Evolutionary conservation across 35 echinoderm and acorn worm genomes (phyloP).

Genomic region (Antedon bifida): DNA sequence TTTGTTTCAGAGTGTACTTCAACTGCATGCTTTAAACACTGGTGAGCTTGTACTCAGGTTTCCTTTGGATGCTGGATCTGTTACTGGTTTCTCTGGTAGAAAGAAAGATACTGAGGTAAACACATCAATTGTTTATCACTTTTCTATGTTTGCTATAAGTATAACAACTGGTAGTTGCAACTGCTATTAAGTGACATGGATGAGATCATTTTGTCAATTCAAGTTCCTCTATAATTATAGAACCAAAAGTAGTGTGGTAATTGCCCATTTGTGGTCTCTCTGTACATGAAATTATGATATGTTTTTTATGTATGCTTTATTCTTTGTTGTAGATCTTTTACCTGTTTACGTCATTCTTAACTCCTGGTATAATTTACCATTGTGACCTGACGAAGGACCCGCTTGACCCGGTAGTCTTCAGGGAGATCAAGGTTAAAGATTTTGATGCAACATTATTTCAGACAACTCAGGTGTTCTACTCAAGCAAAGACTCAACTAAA

Average conservation of each 20-base stretch:
- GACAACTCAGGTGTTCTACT: constrained; percentile 65
- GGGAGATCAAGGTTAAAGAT: constrained; percentile 70
- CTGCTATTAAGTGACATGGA: too few relatives aligned
- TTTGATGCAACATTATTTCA: constrained; percentile 57
- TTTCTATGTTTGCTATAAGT: too few relatives aligned
- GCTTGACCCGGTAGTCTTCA: constrained; percentile 54
- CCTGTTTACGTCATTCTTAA: constrained; percentile 90
- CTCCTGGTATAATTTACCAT: constrained; percentile 73
- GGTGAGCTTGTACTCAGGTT: constrained; percentile 51
- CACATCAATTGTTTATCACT: too few relatives aligned
- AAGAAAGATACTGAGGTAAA: constrained; percentile 80
- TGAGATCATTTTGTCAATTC: too few relatives aligned
- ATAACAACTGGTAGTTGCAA: too few relatives aligned
- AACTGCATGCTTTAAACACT: constrained; percentile 36
- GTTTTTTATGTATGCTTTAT: too few relatives aligned
- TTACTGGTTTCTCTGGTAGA: constrained; percentile 74
- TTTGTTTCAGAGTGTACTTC: constrained; percentile 51
- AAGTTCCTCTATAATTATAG: too few relatives aligned
- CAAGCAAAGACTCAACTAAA: constrained; percentile 79
- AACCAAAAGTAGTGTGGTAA: too few relatives aligned
- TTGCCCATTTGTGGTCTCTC: too few relatives aligned
- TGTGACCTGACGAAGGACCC: constrained; percentile 52
- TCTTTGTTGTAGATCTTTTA: constrained; percentile 86
- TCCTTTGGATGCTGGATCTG: constrained; percentile 69
- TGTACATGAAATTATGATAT: too few relatives aligned